phyloP scores from a whole-genome alignment of 2,113 vertebrate species.

The Zapornia atra region DNA sequence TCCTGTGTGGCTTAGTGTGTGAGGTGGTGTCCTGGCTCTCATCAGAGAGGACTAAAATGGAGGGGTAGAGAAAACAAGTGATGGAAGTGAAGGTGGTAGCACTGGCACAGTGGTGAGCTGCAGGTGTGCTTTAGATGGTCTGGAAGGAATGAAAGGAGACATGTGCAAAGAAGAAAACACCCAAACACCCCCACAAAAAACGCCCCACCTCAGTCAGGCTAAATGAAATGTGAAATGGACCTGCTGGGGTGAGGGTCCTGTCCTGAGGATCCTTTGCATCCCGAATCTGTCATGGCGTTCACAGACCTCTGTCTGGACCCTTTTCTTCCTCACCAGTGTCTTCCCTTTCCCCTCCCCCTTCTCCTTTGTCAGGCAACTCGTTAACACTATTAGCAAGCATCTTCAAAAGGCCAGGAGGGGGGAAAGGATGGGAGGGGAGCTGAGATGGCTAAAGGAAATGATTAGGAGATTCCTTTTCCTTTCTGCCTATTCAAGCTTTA shows the following conservation, averaged over 20 bases:
- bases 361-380: constrained; percentile 61
- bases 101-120: not conserved
- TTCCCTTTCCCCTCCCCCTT: not conserved
- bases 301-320: constrained; percentile 10
- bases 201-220: not conserved
- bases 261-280: not conserved
- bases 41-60: not conserved
- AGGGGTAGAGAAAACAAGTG: not conserved
- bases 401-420: constrained; percentile 59
- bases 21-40: not conserved
- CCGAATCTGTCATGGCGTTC: not conserved
- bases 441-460: constrained; percentile 64
- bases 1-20: not conserved
- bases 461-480: constrained; percentile 66
- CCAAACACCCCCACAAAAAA: no score
- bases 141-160: constrained; percentile 18
- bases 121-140: not conserved
- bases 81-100: not conserved
- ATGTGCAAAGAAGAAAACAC: not conserved
- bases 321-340: constrained; percentile 36
- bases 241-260: not conserved
- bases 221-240: not conserved
- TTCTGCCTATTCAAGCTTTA: constrained; percentile 60
- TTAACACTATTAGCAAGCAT: constrained; percentile 71
- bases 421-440: constrained; percentile 32